Evolutionary conservation across 2,113 vertebrate genomes (phyloP).

Genomic region (Turdus rufiventris): DNA sequence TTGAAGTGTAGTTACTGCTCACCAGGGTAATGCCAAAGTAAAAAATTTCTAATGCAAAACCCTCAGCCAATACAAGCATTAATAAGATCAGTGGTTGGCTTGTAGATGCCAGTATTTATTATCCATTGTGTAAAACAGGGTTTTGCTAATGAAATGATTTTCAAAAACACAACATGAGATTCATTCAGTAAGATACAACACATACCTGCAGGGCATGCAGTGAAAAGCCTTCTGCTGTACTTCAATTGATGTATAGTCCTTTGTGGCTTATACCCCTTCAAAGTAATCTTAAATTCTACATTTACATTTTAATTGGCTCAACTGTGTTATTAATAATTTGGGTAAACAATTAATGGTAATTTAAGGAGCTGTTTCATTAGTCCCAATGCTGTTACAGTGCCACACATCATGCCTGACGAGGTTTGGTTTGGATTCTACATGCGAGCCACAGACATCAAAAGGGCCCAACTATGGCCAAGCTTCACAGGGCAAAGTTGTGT

Average conservation of each 20-base stretch:
- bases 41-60: not conserved
- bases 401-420: not conserved
- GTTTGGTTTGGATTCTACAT: not conserved
- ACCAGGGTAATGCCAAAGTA: not conserved
- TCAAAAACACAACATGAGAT: conserved; percentile 7
- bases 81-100: not conserved
- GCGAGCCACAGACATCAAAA: not conserved
- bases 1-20: not conserved
- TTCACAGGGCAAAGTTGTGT: not conserved
- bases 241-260: not conserved
- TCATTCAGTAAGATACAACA: not conserved
- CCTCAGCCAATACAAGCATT: not conserved
- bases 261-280: not conserved
- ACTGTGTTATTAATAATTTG: not conserved
- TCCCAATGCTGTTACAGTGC: not conserved
- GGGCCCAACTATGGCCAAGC: fast-evolving
- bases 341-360: not conserved
- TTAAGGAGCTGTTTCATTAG: not conserved
- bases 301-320: not conserved
- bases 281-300: not conserved
- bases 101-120: not conserved
- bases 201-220: conserved; percentile 8
- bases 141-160: conserved; percentile 19
- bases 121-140: not conserved
- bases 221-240: not conserved